Base-by-base conservation (phyloP, 2,797 vertebrate species). In the Crypturellus tataupa region DNA sequence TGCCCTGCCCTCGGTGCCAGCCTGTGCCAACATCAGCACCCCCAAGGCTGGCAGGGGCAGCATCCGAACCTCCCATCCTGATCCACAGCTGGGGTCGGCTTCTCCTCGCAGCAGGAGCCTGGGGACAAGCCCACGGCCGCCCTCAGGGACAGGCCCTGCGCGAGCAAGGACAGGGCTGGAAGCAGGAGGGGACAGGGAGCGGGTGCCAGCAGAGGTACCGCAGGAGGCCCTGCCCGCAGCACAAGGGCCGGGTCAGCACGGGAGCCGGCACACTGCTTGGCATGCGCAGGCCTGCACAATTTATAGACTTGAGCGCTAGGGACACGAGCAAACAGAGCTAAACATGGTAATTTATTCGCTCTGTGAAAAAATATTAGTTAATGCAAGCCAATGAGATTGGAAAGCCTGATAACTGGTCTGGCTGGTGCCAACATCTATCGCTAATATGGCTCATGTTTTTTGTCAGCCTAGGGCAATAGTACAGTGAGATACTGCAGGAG, bases 331-430 rank as follows among this genome's bases (percentile, higher is more conserved):
- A 90, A 91, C 70, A 88, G 75, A 94, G 70, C 90, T 88, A 93
- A 96, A 91, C 91, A 93, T 60, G 78, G 47, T 91, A 90, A 95
- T 95, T 95, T 95, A 96, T 95, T 96, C 80, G 29, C 21, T 59
- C 56, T 39, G 37, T 79, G 85, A 91, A 91, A 96, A 96, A 95
- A 85, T 93, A 96, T 88, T 94, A 96, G 87, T 88, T 94, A 86
- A 90, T 80, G 59, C 80, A 90, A 95, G 91, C 93, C 90, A 88
- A 73, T 86, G 83, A 93, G 91, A 93, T 64, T 86, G 87, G 33
- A 83, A 76, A 96, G 55, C 51, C 78, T 84, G 94, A 90, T 96
- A 94, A 76, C 80, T 82, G 91, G 93, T 63, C 87, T 73, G 91
- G 67, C 80, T 90, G 67, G 69, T 95, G 95, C 93, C 93, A 91